Percentiles rank a stretch among this genome's conserved stretches.
Conservation (phyloP, 2,888 invertebrate genomes). For the Odontomyia ornata region DNA sequence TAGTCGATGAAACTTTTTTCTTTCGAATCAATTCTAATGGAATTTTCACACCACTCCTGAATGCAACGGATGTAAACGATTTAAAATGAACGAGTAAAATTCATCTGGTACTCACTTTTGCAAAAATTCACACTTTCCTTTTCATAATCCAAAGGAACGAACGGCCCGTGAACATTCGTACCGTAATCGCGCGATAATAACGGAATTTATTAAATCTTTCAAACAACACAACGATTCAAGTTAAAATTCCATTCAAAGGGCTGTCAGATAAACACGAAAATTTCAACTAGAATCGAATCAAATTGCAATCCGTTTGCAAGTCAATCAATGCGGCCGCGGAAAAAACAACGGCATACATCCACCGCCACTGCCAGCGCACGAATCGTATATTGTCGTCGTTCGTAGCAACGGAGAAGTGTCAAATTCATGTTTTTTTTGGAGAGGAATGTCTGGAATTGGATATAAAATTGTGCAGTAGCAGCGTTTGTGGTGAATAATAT, state of each 20-base stretch:
- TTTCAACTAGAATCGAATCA: not conserved
- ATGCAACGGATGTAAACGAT: too few relatives aligned
- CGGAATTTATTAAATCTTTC: constrained; percentile 19
- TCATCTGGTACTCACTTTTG: constrained; percentile 18
- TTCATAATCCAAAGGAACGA: constrained; percentile 18
- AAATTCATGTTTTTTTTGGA: not conserved
- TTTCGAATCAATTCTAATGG: not conserved
- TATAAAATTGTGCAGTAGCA: not conserved
- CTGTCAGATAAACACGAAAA: not conserved
- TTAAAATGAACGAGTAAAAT: not conserved
- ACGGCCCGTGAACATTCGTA: constrained; percentile 5
- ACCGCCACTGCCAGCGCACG: constrained; percentile 11
- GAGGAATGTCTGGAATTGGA: not conserved
- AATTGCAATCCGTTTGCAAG: not conserved
- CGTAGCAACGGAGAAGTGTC: not conserved
- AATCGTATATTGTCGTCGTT: not conserved
- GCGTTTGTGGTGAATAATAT: not conserved
- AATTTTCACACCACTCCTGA: not conserved
- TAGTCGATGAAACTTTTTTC: not conserved
- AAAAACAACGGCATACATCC: not conserved
- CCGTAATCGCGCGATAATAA: constrained; percentile 11
- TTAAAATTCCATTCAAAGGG: constrained; percentile 12
- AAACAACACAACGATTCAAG: constrained; percentile 1
- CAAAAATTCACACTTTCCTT: not conserved
- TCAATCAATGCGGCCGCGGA: not conserved